Conservation (phyloP, 2,888 invertebrate genomes). For the Laothoe populi region DNA sequence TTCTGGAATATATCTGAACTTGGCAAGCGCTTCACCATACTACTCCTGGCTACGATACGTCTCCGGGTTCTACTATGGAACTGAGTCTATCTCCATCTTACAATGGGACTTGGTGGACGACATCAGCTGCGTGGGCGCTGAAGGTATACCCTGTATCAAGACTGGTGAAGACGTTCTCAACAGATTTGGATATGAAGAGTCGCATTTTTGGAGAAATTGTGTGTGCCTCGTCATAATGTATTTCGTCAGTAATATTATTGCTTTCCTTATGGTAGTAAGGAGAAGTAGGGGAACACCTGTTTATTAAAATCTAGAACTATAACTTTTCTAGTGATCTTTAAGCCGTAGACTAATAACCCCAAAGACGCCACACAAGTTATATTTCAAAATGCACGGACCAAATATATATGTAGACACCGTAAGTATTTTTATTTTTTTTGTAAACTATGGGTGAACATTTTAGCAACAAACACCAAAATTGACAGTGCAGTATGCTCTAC, state of each 20-base stretch:
- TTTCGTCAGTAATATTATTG: slow-evolving; percentile 63
- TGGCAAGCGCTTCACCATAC: slow-evolving; percentile 81
- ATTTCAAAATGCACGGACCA: no score
- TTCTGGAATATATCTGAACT: slow-evolving; percentile 88
- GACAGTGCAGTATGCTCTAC: no score
- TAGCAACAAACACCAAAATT: no score
- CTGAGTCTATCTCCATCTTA: slow-evolving; percentile 88
- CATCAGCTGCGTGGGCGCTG: slow-evolving; percentile 84
- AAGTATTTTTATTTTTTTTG: no score
- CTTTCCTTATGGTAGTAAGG: slow-evolving; percentile 71
- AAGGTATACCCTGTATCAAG: slow-evolving; percentile 85
- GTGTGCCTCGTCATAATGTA: slow-evolving; percentile 70
- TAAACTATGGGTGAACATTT: no score
- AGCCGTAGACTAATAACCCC: no score
- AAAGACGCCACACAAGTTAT: no score
- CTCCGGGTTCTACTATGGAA: slow-evolving; percentile 89
- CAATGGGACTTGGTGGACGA: slow-evolving; percentile 86
- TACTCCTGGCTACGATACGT: slow-evolving; percentile 86
- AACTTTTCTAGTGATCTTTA: no score
- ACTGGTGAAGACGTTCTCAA: slow-evolving; percentile 86
- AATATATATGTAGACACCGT: no score
- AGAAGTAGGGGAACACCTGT: slow-evolving; percentile 77
- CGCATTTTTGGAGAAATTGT: slow-evolving; percentile 74
- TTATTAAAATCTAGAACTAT: slow-evolving; percentile 46
- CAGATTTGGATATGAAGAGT: slow-evolving; percentile 79